Percentiles rank a stretch among this genome's conserved stretches.
phyloP scores from a whole-genome alignment of 1,140 invertebrate genomes.

The Cotesia glomerata region DNA sequence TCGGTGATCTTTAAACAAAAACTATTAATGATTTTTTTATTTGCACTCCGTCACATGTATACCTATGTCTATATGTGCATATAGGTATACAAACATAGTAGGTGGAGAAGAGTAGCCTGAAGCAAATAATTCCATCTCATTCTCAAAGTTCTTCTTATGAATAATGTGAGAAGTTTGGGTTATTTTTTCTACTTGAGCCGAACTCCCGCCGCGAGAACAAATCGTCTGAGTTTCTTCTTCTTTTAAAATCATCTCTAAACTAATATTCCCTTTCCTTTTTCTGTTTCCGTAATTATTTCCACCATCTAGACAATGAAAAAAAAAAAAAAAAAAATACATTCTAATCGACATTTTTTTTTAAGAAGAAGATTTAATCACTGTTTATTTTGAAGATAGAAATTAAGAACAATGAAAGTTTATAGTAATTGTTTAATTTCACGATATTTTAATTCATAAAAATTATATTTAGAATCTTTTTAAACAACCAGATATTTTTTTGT shows the following conservation, averaged over 20 bases:
- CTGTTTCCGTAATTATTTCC: constrained; percentile 23
- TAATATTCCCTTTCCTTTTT: constrained; percentile 29
- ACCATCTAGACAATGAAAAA: constrained; percentile 4
- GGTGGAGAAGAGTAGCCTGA: constrained; percentile 30
- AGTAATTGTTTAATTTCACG: no score
- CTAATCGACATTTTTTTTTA: constrained; percentile 11
- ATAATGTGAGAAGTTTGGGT: constrained; percentile 60
- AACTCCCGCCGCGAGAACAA: constrained; percentile 61
- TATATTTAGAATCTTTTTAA: neutral
- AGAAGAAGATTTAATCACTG: no score
- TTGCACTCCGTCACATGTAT: constrained; percentile 35
- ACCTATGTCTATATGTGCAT: constrained; percentile 19
- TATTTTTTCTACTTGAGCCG: constrained; percentile 56
- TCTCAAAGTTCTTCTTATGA: constrained; percentile 43
- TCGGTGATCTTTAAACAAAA: constrained; percentile 54
- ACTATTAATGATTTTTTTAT: constrained; percentile 64
- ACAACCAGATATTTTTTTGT: no score
- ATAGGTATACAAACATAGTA: constrained; percentile 30
- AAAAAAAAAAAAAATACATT: neutral
- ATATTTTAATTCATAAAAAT: neutral
- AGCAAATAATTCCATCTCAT: constrained; percentile 10
- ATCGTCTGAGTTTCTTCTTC: constrained; percentile 42
- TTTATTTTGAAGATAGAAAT: no score
- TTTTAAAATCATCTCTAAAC: neutral
- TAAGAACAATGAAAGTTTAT: no score